Evolutionary conservation across 2,113 vertebrate genomes (phyloP).

Genomic region (Hippotragus niger): DNA sequence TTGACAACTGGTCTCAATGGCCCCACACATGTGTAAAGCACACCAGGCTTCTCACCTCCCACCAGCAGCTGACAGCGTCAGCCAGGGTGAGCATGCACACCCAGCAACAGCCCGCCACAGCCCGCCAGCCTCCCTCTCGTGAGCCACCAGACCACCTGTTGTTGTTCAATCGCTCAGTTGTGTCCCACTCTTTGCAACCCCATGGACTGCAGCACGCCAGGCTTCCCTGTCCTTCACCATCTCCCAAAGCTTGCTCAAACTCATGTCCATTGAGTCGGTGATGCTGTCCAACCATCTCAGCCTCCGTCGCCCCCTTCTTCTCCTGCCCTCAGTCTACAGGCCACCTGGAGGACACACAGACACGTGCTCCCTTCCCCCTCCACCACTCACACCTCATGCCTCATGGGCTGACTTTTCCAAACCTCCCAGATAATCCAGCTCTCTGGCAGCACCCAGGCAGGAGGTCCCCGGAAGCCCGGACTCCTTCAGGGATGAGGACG

Average conservation of each 20-base stretch:
- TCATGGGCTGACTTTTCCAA: neutral
- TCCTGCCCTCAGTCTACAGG: neutral
- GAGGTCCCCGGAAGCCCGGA: neutral
- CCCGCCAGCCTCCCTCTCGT: too few species aligned
- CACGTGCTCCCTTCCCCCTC: rapidly evolving
- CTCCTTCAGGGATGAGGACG: neutral
- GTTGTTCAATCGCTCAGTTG: neutral
- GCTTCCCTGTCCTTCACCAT: neutral
- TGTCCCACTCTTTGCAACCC: neutral
- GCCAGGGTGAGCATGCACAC: rapidly evolving
- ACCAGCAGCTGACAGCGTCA: neutral
- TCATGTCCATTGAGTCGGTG: neutral
- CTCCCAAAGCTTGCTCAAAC: neutral
- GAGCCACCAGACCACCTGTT: neutral
- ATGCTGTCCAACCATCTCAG: neutral
- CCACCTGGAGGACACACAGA: neutral
- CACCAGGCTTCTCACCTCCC: neutral
- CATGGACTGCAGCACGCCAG: neutral
- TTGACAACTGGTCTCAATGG: rapidly evolving
- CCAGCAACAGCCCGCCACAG: rapidly evolving
- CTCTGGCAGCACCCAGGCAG: neutral
- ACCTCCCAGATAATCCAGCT: neutral
- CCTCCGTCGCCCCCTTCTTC: neutral
- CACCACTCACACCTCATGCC: rapidly evolving
- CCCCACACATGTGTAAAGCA: rapidly evolving